Evolutionary conservation across 2,888 invertebrate genomes (phyloP).

Genomic region (Allolobophora icterica): DNA sequence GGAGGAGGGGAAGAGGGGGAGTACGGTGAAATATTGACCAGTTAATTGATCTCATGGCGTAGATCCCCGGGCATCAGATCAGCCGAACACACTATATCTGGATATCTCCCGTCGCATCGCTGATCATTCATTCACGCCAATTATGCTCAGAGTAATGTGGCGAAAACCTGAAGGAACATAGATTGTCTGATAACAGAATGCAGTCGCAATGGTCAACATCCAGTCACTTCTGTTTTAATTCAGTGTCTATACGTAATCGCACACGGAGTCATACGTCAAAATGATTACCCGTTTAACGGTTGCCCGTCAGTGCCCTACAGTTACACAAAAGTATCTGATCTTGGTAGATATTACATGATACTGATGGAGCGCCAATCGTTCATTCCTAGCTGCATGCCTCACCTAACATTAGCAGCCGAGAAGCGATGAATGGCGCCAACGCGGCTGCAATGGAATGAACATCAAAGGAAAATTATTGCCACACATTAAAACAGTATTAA

Average conservation of each 20-base stretch:
- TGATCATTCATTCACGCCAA: too few species aligned
- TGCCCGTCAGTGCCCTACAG: neutral
- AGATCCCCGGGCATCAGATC: too few species aligned
- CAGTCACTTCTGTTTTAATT: neutral
- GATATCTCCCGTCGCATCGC: too few species aligned
- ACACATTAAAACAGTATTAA: neutral
- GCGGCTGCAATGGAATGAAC: neutral
- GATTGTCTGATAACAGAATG: neutral
- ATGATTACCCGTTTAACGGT: neutral
- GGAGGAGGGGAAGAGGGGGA: too few species aligned
- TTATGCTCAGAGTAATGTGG: too few species aligned
- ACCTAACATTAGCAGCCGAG: neutral
- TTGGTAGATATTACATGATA: too few species aligned
- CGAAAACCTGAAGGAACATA: too few species aligned
- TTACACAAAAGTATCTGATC: too few species aligned
- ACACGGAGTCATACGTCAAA: neutral
- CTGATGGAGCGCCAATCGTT: neutral
- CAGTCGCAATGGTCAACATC: neutral
- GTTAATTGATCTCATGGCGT: too few species aligned
- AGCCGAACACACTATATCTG: too few species aligned
- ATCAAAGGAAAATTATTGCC: neutral
- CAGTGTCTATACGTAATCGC: neutral
- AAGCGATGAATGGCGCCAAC: neutral
- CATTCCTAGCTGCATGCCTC: neutral
- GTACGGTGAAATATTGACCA: neutral